Evolutionary conservation across 1,140 invertebrate genomes (phyloP), one percentile per base, ranked within the genome.

Genomic region (Drosophila kohkoa): DNA sequence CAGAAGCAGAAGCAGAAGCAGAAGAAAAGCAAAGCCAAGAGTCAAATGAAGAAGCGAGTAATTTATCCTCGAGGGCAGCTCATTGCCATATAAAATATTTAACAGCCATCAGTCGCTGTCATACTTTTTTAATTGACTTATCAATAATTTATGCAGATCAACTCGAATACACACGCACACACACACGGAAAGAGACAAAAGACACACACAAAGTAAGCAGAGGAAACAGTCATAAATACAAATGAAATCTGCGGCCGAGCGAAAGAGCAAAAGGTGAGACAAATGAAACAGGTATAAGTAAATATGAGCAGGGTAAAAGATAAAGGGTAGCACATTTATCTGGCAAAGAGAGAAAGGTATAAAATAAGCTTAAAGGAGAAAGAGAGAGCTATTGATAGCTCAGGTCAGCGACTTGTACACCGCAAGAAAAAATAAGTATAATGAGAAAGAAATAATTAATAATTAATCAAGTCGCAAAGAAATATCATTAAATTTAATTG

Each of bases 51-150:
- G 35, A 6, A 55, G 52, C 52, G 52, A 25, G 51, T 41, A 20
- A 65, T 57, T 32, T 55, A 41, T 41, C 20, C 46, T 72, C 8
- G 13, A 54, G 48, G 38, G 55, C 30, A 48, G 32, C 32, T 51
- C 20, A 7, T 8, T 5, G n/a, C 15, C 13, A 49, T 68, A 77
- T 88, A 75, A 86, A 86, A 86, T 82, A 75, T 74, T 88, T 82
- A 77, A 77, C 76, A 81, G 64, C 68, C 80, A 77, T 82, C 88
- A 83, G 83, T 82, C 73, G 81, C 88, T 85, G 82, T 91, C 81
- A 91, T 91, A 85, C 81, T 85, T 91, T 91, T 90, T 91, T 91
- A 91, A 91, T 91, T 91, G 88, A 91, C 88, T 91, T 88, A 91
- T 89, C 81, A 89, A 89, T 91, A 89, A 91, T 91, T 91, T 81